Evolutionary conservation across 2,113 vertebrate species (phyloP).

Genomic region (Platysternon megacephalum): DNA sequence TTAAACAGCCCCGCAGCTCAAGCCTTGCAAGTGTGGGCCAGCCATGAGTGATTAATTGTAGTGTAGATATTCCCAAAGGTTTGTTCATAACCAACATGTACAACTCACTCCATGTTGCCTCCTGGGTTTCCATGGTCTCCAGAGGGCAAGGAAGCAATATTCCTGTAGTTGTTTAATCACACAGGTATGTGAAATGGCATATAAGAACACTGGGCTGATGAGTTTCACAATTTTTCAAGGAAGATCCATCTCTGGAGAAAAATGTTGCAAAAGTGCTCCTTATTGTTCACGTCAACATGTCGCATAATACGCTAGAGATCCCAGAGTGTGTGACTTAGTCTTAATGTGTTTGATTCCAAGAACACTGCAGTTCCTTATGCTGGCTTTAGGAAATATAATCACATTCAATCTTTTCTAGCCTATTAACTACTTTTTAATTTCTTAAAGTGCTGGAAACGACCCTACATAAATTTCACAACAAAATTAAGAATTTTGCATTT

Average conservation of each 20-base stretch:
- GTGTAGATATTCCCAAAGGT: background rate
- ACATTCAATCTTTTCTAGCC: background rate
- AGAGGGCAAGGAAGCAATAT: background rate
- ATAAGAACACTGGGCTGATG: background rate
- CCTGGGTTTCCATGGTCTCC: background rate
- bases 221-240: background rate
- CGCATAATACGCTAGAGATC: background rate
- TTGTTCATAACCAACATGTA: background rate
- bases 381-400: background rate
- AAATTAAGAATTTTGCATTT: background rate
- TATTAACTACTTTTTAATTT: background rate
- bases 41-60: background rate
- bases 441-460: background rate
- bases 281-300: background rate
- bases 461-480: background rate
- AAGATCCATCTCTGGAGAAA: background rate
- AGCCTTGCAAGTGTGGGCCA: background rate
- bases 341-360: background rate
- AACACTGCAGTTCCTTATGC: background rate
- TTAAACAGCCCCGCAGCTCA: background rate
- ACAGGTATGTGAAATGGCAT: background rate
- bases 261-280: background rate
- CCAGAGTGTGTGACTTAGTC: background rate
- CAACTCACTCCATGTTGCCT: background rate
- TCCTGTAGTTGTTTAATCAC: background rate